phyloP scores from a whole-genome alignment of 2,888 invertebrate genomes.

The Himalopsyche tibetana region DNA sequence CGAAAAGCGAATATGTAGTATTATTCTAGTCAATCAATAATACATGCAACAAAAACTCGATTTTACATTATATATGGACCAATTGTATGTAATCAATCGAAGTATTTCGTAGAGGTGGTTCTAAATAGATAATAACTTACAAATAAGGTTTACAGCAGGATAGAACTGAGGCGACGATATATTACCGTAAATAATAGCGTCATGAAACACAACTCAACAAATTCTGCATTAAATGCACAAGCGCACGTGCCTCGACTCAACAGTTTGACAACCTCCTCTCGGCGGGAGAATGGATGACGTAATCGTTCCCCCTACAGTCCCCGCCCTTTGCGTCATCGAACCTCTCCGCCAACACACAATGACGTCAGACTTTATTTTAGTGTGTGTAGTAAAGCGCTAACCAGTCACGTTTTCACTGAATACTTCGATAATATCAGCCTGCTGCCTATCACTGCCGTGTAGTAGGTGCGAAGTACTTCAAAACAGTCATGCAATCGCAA shows the following conservation, averaged over 20 bases:
- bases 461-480: no score
- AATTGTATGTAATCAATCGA: neutral
- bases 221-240: constrained; percentile 1
- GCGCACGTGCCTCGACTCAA: constrained; percentile 37
- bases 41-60: neutral
- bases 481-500: constrained; percentile 17
- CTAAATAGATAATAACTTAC: neutral
- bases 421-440: neutral
- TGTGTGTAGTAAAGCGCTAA: neutral
- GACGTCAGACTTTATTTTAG: constrained; percentile 62
- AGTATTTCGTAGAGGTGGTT: neutral
- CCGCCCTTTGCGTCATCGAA: constrained; percentile 49
- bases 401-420: constrained; percentile 32
- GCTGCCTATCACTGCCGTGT: neutral
- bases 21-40: no score
- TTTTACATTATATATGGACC: neutral
- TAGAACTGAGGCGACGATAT: neutral
- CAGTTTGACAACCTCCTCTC: constrained; percentile 22
- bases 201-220: neutral
- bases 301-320: constrained; percentile 50
- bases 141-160: neutral
- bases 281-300: constrained; percentile 53
- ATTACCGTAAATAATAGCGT: neutral
- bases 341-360: constrained; percentile 36
- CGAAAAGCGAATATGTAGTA: no score